Conservation (phyloP, 2,797 vertebrate genomes). For the Melanotaenia boesemani region DNA sequence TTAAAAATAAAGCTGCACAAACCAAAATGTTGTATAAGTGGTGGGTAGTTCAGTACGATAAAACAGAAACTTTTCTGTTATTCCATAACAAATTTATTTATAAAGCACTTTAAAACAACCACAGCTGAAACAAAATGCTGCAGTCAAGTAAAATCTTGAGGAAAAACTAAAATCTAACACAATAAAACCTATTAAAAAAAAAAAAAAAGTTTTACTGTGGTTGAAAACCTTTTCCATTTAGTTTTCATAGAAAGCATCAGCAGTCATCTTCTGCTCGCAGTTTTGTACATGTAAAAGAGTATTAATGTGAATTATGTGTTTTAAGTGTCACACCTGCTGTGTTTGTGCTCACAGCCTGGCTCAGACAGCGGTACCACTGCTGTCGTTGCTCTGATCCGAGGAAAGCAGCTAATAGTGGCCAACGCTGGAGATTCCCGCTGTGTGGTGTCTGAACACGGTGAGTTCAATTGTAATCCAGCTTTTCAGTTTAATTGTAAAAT, state of each 20-base stretch:
- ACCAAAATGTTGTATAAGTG: no score
- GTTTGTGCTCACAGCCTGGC: slow-evolving; percentile 86
- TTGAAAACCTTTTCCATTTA: background rate
- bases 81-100: no score
- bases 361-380: slow-evolving; percentile 98
- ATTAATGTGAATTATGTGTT: background rate
- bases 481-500: background rate
- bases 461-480: background rate
- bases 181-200: background rate
- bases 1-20: no score
- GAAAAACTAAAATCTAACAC: background rate
- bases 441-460: slow-evolving; percentile 92
- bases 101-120: no score
- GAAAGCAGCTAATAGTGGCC: slow-evolving; percentile 97
- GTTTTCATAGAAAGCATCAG: background rate
- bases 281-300: background rate
- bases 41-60: no score
- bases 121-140: no score
- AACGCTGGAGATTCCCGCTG: slow-evolving; percentile 98
- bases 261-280: background rate
- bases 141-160: no score
- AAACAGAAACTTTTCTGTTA: no score
- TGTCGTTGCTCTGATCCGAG: slow-evolving; percentile 94
- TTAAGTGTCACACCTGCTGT: background rate
- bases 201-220: background rate